Base-by-base conservation (phyloP, 2,888 invertebrate genomes). In the Gymnosoma rotundatum region DNA sequence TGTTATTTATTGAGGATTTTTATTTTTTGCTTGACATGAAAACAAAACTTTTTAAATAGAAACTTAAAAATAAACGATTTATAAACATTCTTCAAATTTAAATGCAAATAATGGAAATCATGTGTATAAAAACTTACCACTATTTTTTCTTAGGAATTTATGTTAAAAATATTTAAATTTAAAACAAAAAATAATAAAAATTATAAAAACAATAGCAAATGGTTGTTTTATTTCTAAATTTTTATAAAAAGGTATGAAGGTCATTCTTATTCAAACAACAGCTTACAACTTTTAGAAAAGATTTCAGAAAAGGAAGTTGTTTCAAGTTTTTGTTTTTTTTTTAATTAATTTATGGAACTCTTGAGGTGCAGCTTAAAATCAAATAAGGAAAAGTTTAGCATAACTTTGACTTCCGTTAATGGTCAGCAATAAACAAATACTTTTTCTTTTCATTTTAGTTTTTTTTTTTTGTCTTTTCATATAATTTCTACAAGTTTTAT, bases 361-460 rank as follows among this genome's bases (percentile, higher is more conserved):
- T 72, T 63, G 58, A 69, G 85, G 83, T 83, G 85, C 83, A 85
- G 83, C 79, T 76, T 70, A 70, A 38, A 45, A 52, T 18, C 70
- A 72, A 70, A 82, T 58, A 85, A 76, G 79, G 82, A 12, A 73
- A 83, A 80, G 75, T 66, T 79, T 73, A 72, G 83, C 83, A 81
- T 84, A 84, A 61, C 78, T 74, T 69, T 50, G 64, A 81, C 81
- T 84, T 84, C 84, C 84, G 84, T 84, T 84, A 60, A 84, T 84
- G 84, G 84, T 70, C 84, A 74, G 52, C 21, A 52, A 32, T 56
- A 70, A 45, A 36, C 21, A 48, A 70, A 64, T 76, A 54, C 69
- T 82, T 76, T 82, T 76, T 74, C 74, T 74, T 61, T 80, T 74
- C 69, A 32, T 42, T 42, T 8, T 38, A 4, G 1, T 21, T 48